A percentile compares a stretch with the other conserved stretches of the same genome.
Evolutionary conservation across 1,140 invertebrate species (phyloP).

Genomic region (Heliconius melpomene): DNA sequence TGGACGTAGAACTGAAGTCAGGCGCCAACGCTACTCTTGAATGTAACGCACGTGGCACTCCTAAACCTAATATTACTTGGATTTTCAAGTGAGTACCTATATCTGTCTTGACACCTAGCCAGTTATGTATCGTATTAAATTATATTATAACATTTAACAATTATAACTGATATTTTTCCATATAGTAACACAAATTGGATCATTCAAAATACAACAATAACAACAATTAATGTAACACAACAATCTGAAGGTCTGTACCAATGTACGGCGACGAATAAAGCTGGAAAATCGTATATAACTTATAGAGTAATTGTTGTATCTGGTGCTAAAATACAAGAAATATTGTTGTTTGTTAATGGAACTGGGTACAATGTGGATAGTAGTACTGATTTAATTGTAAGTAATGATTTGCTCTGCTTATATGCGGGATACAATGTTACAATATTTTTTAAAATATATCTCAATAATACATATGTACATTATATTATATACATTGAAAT

Average conservation of each 20-base stretch:
- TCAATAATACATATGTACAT: too few relatives aligned
- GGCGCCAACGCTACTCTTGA: slow-evolving; percentile 59
- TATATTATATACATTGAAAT: too few relatives aligned
- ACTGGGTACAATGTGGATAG: slow-evolving; percentile 41
- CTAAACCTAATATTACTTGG: slow-evolving; percentile 64
- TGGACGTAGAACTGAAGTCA: slow-evolving; percentile 64
- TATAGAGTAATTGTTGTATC: slow-evolving; percentile 57
- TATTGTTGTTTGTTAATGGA: slow-evolving; percentile 44
- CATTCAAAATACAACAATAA: slow-evolving; percentile 41
- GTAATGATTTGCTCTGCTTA: slow-evolving; percentile 23
- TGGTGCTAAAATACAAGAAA: slow-evolving; percentile 43
- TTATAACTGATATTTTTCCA: not conserved
- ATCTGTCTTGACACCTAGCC: too few relatives aligned
- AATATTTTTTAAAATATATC: too few relatives aligned
- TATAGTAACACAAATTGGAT: slow-evolving; percentile 60
- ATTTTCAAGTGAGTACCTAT: slow-evolving; percentile 56
- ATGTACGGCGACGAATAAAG: slow-evolving; percentile 61
- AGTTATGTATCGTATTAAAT: not conserved
- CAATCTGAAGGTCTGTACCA: slow-evolving; percentile 53
- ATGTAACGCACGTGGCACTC: slow-evolving; percentile 64
- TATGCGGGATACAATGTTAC: too few relatives aligned
- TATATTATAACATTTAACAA: too few relatives aligned
- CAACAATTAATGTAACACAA: slow-evolving; percentile 39
- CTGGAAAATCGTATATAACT: slow-evolving; percentile 50
- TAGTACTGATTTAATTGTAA: slow-evolving; percentile 51